Conservation (phyloP, 2,888 invertebrate species). For the Lithodes maja region DNA sequence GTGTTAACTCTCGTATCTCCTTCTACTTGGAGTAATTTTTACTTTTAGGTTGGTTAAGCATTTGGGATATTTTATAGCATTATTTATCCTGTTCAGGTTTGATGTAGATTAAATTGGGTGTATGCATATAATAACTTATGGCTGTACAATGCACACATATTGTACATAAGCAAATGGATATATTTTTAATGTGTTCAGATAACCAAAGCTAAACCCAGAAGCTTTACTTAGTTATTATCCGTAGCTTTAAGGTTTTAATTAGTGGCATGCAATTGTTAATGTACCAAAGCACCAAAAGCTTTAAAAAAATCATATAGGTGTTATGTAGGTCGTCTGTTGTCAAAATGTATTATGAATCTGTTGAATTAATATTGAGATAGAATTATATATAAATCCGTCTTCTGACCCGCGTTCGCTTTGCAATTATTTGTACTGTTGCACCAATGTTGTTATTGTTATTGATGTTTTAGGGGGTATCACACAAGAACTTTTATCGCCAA, state of each 20-base stretch:
- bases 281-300: slow-evolving; percentile 3
- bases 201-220: slow-evolving; percentile 38
- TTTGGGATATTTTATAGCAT: no score
- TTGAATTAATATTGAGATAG: not conserved
- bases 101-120: no score
- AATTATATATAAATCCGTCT: not conserved
- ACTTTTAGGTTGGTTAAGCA: no score
- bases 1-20: no score
- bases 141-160: not conserved
- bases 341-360: not conserved
- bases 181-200: slow-evolving; percentile 27
- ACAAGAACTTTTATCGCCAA: no score
- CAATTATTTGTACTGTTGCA: slow-evolving; percentile 17
- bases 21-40: no score
- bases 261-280: not conserved
- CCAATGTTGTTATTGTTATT: not conserved
- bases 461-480: not conserved
- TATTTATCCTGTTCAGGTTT: no score
- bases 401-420: not conserved
- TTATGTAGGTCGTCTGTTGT: not conserved
- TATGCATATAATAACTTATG: no score
- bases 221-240: slow-evolving; percentile 15
- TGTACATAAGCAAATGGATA: not conserved
- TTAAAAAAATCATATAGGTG: not conserved
- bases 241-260: not conserved